phyloP scores from a whole-genome alignment of 2,888 invertebrate genomes.

The Clivina fossor region DNA sequence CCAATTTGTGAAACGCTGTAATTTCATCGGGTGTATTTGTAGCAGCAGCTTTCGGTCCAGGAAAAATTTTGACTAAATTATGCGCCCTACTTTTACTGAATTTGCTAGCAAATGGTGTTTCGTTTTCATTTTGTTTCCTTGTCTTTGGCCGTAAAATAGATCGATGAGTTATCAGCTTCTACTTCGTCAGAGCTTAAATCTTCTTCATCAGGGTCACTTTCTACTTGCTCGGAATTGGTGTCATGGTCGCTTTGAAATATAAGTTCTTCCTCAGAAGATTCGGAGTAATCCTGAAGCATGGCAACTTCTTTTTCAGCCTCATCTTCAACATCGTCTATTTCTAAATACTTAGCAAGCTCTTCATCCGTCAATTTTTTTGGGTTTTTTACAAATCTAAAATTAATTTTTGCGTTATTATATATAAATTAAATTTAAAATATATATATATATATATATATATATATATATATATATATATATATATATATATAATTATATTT shows the following conservation, averaged over 20 bases:
- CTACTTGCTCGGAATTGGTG: background rate
- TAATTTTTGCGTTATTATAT: too few species aligned
- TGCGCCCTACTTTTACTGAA: background rate
- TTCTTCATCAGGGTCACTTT: background rate
- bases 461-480: too few species aligned
- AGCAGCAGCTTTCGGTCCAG: background rate
- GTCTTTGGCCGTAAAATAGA: background rate
- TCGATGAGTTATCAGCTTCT: background rate
- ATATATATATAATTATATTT: too few species aligned
- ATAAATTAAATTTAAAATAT: too few species aligned
- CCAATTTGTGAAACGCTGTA: conserved; percentile 4
- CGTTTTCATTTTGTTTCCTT: background rate
- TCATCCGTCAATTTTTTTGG: background rate
- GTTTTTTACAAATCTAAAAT: background rate
- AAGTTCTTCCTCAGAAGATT: background rate
- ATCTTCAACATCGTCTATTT: background rate
- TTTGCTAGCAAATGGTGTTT: background rate
- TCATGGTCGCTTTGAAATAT: background rate
- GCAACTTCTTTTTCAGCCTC: too few species aligned
- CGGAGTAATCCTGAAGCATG: background rate
- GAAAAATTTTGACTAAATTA: background rate
- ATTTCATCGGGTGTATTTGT: conserved; percentile 1
- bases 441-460: too few species aligned
- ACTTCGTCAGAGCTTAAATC: background rate
- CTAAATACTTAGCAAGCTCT: background rate